These are phyloP conservation scores for Eleginops maclovinus DNA, from an alignment of 2,113 vertebrate genomes.

Conservation along the genomic window DNA sequence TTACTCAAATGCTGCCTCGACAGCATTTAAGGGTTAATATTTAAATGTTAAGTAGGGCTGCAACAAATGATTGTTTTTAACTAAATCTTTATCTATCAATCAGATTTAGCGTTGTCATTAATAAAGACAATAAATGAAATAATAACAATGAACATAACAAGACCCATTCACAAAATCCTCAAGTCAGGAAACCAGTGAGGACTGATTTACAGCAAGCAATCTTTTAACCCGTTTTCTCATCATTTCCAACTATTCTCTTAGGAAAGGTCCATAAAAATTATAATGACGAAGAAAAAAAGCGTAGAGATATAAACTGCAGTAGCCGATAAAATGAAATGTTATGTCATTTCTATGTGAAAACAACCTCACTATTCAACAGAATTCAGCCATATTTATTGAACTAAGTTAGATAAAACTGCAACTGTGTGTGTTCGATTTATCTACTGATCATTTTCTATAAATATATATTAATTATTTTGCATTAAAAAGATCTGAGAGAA, in stretches of 20 bases:
- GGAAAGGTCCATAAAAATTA: not conserved
- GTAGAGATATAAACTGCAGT: too few relatives aligned
- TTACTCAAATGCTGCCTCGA: not conserved
- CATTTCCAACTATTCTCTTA: not conserved
- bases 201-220: not conserved
- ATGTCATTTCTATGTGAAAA: not conserved
- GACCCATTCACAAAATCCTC: not conserved
- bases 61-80: not conserved
- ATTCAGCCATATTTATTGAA: not conserved
- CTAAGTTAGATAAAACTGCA: not conserved
- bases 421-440: not conserved
- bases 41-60: not conserved
- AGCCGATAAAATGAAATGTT: not conserved
- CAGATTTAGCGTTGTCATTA: too few relatives aligned
- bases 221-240: not conserved
- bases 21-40: conserved; percentile 1
- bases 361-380: not conserved
- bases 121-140: too few relatives aligned
- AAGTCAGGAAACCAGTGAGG: not conserved
- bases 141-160: not conserved
- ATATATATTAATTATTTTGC: not conserved
- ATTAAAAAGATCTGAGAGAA: not conserved
- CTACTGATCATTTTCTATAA: not conserved
- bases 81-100: too few relatives aligned
- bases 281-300: too few relatives aligned